Percentiles rank a stretch among this genome's conserved stretches.
Evolutionary conservation across 2,797 vertebrate species (phyloP).

Genomic region (Gallirallus australis): DNA sequence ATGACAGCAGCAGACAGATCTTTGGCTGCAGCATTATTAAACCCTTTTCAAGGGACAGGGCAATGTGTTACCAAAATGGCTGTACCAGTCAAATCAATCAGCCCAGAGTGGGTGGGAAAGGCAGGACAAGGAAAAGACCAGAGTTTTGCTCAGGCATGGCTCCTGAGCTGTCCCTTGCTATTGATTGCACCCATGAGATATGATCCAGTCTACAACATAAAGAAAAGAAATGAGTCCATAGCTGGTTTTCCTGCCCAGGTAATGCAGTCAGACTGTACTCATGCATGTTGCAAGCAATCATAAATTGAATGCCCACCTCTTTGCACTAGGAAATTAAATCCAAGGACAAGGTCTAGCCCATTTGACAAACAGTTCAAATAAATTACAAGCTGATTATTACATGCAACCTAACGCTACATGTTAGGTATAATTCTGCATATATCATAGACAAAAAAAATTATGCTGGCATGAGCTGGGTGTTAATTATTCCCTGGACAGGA

Average conservation of each 20-base stretch:
- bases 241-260: not conserved
- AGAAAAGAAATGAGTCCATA: not conserved
- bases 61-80: rapidly evolving
- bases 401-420: not conserved
- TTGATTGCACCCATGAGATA: rapidly evolving
- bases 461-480: not conserved
- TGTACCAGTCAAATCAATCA: not conserved
- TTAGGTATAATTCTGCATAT: not conserved
- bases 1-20: not conserved
- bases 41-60: not conserved
- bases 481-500: not conserved
- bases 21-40: not conserved
- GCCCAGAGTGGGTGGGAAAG: not conserved
- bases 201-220: not conserved
- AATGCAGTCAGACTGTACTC: not conserved
- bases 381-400: not conserved
- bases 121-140: not conserved
- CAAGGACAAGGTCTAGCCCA: not conserved
- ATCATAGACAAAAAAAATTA: not conserved
- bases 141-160: not conserved
- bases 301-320: not conserved
- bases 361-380: not conserved
- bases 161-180: not conserved
- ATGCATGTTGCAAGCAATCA: not conserved
- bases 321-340: not conserved